Percentiles rank a stretch among this genome's conserved stretches.
Conservation (phyloP, 2,113 vertebrate species). For the Zapornia atra region DNA sequence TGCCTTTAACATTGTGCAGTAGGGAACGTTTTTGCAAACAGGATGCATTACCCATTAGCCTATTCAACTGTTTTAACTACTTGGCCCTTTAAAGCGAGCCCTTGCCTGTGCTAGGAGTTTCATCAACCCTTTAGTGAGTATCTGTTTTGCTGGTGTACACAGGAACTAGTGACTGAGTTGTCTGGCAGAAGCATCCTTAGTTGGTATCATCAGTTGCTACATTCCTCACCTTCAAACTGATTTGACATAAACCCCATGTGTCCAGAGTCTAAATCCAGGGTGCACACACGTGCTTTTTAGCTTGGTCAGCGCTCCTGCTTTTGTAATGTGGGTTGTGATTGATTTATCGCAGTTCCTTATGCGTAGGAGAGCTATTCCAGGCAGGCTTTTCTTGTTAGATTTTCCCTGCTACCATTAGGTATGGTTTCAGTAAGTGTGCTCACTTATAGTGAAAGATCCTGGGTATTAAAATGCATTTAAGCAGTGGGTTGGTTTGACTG, state of each 20-base stretch:
- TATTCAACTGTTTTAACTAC: not conserved
- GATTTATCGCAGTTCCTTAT: not conserved
- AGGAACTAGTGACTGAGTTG: not conserved
- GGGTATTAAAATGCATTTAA: not conserved
- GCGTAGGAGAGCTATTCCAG: not conserved
- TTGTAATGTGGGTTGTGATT: not conserved
- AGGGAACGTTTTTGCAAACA: not conserved
- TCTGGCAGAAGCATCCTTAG: not conserved
- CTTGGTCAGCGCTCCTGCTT: not conserved
- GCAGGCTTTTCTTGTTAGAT: not conserved
- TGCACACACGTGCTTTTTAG: not conserved
- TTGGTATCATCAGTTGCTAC: not conserved
- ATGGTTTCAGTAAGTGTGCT: not conserved
- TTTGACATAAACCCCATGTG: not conserved
- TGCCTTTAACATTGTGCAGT: accelerated
- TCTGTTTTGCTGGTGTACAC: not conserved
- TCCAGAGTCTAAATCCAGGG: not conserved
- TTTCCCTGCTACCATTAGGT: not conserved
- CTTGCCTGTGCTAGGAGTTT: not conserved
- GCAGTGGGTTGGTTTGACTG: not conserved
- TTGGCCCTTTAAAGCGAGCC: not conserved
- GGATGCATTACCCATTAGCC: not conserved
- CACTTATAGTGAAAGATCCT: not conserved
- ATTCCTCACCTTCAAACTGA: not conserved
- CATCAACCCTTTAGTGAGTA: not conserved